These are phyloP conservation scores for Macroramphosus scolopax DNA, from an alignment of 2,797 vertebrate species.

Conservation along the genomic window DNA sequence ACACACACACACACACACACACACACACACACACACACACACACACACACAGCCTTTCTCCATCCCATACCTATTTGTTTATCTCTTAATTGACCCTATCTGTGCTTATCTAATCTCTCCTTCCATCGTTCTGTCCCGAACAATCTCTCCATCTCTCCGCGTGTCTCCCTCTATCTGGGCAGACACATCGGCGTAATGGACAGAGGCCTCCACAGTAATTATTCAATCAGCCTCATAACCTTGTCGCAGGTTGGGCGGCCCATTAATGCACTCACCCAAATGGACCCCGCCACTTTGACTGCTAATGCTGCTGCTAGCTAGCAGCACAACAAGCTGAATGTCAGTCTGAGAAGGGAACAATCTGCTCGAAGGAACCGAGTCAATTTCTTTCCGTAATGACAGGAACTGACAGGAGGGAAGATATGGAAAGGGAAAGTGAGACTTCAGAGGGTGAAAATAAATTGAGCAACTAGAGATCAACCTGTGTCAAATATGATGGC, in stretches of 20 bases:
- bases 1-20: constrained; percentile 17
- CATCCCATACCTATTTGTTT: constrained; percentile 65
- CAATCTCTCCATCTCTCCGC: constrained; percentile 70
- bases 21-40: constrained; percentile 26
- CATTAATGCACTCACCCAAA: constrained; percentile 75
- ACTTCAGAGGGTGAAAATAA: constrained; percentile 31
- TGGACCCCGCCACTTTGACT: constrained; percentile 68
- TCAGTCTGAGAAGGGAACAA: constrained; percentile 53
- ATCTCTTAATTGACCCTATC: constrained; percentile 81
- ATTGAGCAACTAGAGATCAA: constrained; percentile 44
- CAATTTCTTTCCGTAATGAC: constrained; percentile 29
- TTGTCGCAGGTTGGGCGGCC: constrained; percentile 74
- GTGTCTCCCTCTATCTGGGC: constrained; percentile 62
- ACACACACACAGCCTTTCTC: constrained; percentile 14
- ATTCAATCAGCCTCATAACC: constrained; percentile 83
- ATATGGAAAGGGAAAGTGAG: constrained; percentile 33
- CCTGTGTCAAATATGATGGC: constrained; percentile 56
- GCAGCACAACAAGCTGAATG: constrained; percentile 63
- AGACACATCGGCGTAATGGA: constrained; percentile 73
- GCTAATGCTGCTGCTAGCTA: constrained; percentile 63
- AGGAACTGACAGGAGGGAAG: constrained; percentile 30
- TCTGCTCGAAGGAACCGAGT: constrained; percentile 26
- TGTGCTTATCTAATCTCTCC: constrained; percentile 76
- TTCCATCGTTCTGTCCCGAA: constrained; percentile 68
- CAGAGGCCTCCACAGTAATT: constrained; percentile 77